Evolutionary conservation across 2,888 invertebrate genomes (phyloP).

Genomic region (Eilema depressum): DNA sequence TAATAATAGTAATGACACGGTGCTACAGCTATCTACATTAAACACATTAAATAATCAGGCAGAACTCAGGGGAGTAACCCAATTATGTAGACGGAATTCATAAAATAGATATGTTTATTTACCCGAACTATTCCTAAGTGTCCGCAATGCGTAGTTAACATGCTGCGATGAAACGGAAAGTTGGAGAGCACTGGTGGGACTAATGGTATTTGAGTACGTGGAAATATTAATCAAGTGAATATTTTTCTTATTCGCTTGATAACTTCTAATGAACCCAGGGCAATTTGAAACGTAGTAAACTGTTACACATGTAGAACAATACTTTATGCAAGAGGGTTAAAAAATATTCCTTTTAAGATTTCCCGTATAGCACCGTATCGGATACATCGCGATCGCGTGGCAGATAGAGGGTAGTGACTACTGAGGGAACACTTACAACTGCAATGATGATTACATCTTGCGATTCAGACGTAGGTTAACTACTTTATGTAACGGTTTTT

Average conservation of each 20-base stretch:
- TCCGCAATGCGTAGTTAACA: slow-evolving; percentile 20
- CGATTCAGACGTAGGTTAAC: no score
- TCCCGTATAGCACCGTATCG: no score
- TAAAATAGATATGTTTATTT: slow-evolving; percentile 12
- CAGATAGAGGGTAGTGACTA: no score
- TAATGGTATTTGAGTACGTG: slow-evolving; percentile 1
- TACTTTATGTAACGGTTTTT: no score
- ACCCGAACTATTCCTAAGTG: slow-evolving; percentile 18
- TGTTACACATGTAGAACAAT: no score
- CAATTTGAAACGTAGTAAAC: background rate
- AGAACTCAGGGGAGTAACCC: background rate
- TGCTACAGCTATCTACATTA: background rate
- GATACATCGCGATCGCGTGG: no score
- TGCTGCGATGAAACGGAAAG: slow-evolving; percentile 22
- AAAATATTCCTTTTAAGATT: no score
- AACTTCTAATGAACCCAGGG: background rate
- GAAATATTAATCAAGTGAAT: slow-evolving; percentile 1
- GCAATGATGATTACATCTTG: no score
- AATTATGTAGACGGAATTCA: slow-evolving; percentile 15
- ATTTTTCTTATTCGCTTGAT: background rate
- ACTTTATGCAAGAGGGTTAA: no score
- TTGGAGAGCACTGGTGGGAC: slow-evolving; percentile 15
- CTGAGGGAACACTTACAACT: no score
- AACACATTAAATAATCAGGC: slow-evolving; percentile 1
- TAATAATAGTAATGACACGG: slow-evolving; percentile 9